Evolutionary conservation across 2,888 invertebrate species (phyloP).

Genomic region (Bruchidius siliquastri): DNA sequence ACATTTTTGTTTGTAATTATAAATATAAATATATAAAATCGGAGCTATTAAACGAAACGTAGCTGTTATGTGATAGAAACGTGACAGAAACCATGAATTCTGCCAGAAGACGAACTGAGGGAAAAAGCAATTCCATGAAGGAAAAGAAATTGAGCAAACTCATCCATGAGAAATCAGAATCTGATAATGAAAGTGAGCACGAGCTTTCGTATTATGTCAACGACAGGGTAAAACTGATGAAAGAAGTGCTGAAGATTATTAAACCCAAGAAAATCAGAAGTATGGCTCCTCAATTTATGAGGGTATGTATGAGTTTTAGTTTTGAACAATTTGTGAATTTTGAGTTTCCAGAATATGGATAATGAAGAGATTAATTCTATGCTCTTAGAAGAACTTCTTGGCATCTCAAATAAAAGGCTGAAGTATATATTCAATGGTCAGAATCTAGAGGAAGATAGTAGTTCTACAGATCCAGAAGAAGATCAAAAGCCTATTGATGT

Average conservation of each 20-base stretch:
- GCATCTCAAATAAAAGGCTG: constrained; percentile 45
- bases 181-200: constrained; percentile 40
- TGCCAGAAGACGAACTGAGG: not conserved
- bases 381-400: constrained; percentile 45
- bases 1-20: no score
- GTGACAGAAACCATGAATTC: not conserved
- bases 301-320: constrained; percentile 34
- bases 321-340: constrained; percentile 1
- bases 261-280: constrained; percentile 45
- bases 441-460: constrained; percentile 40
- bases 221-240: constrained; percentile 46
- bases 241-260: constrained; percentile 44
- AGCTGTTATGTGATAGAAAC: no score
- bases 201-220: constrained; percentile 43
- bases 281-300: constrained; percentile 44
- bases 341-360: constrained; percentile 35
- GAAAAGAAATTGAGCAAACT: constrained; percentile 32
- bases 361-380: constrained; percentile 45
- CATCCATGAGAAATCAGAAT: constrained; percentile 30
- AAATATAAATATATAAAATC: no score
- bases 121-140: constrained; percentile 20
- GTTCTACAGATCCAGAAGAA: constrained; percentile 39
- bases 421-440: constrained; percentile 44
- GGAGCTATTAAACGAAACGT: no score
- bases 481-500: constrained; percentile 36